phyloP scores from a whole-genome alignment of 2,797 vertebrate species.

The Coendou prehensilis region DNA sequence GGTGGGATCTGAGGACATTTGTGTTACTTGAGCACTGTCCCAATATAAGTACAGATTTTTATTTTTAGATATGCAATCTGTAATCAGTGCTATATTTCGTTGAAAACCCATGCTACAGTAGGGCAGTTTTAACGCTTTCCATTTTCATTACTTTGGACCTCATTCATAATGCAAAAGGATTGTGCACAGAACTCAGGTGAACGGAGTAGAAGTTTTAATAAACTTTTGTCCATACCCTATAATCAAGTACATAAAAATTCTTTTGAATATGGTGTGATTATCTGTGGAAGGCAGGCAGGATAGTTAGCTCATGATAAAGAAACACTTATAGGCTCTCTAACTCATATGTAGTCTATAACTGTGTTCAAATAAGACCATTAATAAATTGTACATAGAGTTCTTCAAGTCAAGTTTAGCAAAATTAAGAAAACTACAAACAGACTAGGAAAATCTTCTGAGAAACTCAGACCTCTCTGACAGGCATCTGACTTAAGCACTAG shows the following conservation, averaged over 20 bases:
- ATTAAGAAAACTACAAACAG: constrained; percentile 32
- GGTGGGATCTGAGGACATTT: neutral
- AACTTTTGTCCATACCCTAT: neutral
- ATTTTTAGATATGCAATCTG: neutral
- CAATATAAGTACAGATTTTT: neutral
- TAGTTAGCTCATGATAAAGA: neutral
- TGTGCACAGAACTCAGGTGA: neutral
- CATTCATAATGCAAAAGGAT: neutral
- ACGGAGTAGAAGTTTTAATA: neutral
- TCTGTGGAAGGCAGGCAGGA: neutral
- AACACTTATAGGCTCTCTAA: neutral
- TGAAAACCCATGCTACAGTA: neutral
- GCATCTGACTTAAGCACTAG: neutral
- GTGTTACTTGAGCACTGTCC: neutral
- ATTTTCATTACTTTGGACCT: neutral
- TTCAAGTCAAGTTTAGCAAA: neutral
- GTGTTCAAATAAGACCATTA: neutral
- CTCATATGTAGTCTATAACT: neutral
- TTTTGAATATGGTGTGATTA: neutral
- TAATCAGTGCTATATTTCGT: neutral
- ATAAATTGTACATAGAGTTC: neutral
- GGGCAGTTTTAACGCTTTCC: neutral
- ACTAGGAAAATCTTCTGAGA: constrained; percentile 11
- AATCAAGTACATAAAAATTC: neutral
- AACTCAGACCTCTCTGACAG: neutral